These are phyloP conservation scores for Peromyscus attwateri DNA, from an alignment of 2,797 vertebrate species.

Conservation along the genomic window DNA sequence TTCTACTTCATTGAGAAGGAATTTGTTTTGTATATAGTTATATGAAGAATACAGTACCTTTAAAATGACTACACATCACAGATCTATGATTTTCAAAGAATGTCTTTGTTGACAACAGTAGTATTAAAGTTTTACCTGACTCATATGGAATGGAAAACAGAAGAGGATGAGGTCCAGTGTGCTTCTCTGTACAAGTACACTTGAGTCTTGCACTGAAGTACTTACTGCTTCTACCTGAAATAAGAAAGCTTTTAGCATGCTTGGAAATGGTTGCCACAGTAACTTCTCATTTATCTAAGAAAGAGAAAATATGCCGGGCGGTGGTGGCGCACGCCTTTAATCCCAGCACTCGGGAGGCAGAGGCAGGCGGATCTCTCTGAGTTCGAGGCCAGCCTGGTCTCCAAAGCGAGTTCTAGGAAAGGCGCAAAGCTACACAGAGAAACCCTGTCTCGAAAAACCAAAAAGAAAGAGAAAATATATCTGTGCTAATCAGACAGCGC, in stretches of 20 bases:
- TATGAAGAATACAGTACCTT: constrained; percentile 33
- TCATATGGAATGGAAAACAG: constrained; percentile 99
- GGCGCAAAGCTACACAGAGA: too few relatives aligned
- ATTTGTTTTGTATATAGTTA: not conserved
- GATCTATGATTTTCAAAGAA: constrained; percentile 16
- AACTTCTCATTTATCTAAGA: constrained; percentile 39
- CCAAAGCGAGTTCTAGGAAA: too few relatives aligned
- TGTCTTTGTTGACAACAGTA: not conserved
- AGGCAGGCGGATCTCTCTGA: too few relatives aligned
- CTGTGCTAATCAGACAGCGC: not conserved
- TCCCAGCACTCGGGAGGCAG: too few relatives aligned
- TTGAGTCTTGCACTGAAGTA: constrained; percentile 99
- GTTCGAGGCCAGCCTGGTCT: too few relatives aligned
- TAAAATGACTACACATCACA: constrained; percentile 10
- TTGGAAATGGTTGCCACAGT: not conserved
- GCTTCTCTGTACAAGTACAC: constrained; percentile 98
- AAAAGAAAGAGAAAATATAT: not conserved
- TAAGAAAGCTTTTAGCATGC: constrained; percentile 29
- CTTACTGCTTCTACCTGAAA: constrained; percentile 98
- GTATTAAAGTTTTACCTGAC: constrained; percentile 91
- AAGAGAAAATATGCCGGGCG: constrained; percentile 22
- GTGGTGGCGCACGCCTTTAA: too few relatives aligned
- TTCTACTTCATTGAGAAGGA: not conserved
- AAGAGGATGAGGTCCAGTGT: constrained; percentile 98
- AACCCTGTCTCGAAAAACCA: too few relatives aligned